Conservation (phyloP, 1,140 invertebrate species). For the Dufourea novaeangliae region DNA sequence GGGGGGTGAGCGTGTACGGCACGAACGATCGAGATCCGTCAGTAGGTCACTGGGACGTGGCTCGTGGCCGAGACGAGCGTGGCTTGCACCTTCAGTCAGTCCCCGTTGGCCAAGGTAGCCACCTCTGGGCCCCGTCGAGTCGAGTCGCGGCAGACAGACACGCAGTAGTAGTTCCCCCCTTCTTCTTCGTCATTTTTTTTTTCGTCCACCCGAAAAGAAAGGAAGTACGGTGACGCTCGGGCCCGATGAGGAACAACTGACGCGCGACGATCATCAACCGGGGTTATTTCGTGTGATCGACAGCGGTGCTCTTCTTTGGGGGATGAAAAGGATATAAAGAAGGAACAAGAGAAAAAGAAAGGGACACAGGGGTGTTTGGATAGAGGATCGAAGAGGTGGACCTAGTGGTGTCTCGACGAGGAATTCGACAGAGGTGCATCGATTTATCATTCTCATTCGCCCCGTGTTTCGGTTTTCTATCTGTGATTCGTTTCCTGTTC, state of each 20-base stretch:
- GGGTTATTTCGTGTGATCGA: constrained; percentile 23
- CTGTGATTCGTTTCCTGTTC: too few relatives aligned
- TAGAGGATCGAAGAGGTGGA: constrained; percentile 10
- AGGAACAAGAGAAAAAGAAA: background rate
- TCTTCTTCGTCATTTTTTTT: background rate
- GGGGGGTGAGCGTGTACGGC: constrained; percentile 51
- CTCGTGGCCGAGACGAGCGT: constrained; percentile 71
- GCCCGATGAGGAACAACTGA: constrained; percentile 57
- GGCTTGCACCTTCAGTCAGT: constrained; percentile 73
- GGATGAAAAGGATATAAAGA: constrained; percentile 2
- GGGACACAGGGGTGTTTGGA: background rate
- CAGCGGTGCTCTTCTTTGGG: background rate
- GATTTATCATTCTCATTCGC: constrained; percentile 32
- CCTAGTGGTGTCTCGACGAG: constrained; percentile 26
- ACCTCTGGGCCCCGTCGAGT: constrained; percentile 67
- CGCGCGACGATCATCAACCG: constrained; percentile 21
- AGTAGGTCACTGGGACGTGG: constrained; percentile 81
- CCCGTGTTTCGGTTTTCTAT: background rate
- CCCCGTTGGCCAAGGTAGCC: constrained; percentile 76
- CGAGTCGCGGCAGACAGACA: constrained; percentile 41
- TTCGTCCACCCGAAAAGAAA: background rate
- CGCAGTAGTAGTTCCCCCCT: background rate
- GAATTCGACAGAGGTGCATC: constrained; percentile 53
- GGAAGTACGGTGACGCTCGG: constrained; percentile 15
- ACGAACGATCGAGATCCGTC: constrained; percentile 66